Percentiles rank a stretch among this genome's conserved stretches.
Evolutionary conservation across 2,113 vertebrate genomes (phyloP).

Genomic region (Pluvialis apricaria): DNA sequence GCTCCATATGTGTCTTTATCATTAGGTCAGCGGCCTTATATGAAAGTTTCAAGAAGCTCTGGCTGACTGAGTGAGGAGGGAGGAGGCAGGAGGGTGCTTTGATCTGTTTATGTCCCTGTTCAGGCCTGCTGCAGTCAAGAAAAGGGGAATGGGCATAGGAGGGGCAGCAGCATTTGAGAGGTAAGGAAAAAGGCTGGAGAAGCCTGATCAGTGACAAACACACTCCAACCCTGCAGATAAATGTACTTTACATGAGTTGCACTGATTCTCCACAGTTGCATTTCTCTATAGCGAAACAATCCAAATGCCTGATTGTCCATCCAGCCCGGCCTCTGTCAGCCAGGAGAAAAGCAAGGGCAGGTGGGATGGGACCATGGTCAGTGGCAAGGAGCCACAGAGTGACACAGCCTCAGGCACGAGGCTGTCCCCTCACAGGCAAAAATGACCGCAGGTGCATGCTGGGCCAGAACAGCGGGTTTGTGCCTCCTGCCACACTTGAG

Average conservation of each 20-base stretch:
- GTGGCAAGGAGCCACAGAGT: background rate
- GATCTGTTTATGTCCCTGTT: background rate
- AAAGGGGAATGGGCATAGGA: background rate
- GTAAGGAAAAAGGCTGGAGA: background rate
- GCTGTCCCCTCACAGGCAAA: background rate
- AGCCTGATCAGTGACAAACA: background rate
- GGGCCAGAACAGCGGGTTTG: background rate
- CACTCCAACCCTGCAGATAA: background rate
- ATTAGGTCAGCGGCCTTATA: background rate
- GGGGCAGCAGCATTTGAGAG: background rate
- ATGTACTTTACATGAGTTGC: background rate
- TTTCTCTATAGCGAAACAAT: background rate
- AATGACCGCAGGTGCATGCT: rapidly evolving
- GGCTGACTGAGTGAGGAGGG: background rate
- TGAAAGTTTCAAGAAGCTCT: background rate
- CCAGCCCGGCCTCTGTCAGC: background rate
- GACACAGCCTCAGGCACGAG: background rate
- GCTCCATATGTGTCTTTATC: background rate
- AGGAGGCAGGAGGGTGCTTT: background rate
- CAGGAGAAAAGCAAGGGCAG: background rate
- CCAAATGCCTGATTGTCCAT: background rate
- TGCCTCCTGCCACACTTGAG: rapidly evolving
- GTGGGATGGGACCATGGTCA: background rate
- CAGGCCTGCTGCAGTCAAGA: background rate
- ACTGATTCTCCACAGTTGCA: no score